Base-by-base conservation (phyloP, 2,888 invertebrate species). In the Lepidochrysops patricia region DNA sequence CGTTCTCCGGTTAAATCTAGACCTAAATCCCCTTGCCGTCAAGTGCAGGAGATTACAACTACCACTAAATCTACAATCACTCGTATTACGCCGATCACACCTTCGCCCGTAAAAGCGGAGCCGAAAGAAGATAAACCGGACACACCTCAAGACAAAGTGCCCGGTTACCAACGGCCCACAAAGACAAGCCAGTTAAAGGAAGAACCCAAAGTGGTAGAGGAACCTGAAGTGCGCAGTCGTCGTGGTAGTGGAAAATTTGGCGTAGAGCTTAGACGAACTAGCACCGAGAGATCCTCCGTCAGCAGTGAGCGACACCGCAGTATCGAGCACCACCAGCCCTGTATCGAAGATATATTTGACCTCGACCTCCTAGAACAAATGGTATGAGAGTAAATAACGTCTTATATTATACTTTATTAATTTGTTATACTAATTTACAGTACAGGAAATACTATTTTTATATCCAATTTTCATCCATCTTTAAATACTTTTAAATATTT, bases 311-410 rank as follows among this genome's bases (percentile, higher is more conserved):
- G 90, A 60, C 83, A 86, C 34, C 82, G 87, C 68, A 88, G 89
- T 63, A 78, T 84, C 43, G 90, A 90, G 59, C 88, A 90, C 67
- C 74, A 77, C 65, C 79, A 90, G 69, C 84, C 90, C 67, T 91
- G 91, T 70, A 92, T 95, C 67, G 95, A 95, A 79, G 93, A 94
- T 67, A 93, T 95, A 65, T 93, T 91, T 67, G 94, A 95, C 70
- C 72, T 94, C 66, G 90, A 91, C 72, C 84, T 93, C 68, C 87
- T 95, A 62, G 95, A 95, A 81, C 90, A 91, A 82, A 90, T 95
- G 90, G 93, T 93, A 76, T 91, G 90, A 89, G 74, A 66, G n/a
- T 43, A 67, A 64, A 54, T 62, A 15, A 29, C 58, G 70, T 66
- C 72, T 68, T 70, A 29, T 34, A 43, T 13, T 43, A 12, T 34